These are phyloP conservation scores for Drosophila barbarae DNA, from an alignment of 2,888 invertebrate genomes.

Conservation along the genomic window DNA sequence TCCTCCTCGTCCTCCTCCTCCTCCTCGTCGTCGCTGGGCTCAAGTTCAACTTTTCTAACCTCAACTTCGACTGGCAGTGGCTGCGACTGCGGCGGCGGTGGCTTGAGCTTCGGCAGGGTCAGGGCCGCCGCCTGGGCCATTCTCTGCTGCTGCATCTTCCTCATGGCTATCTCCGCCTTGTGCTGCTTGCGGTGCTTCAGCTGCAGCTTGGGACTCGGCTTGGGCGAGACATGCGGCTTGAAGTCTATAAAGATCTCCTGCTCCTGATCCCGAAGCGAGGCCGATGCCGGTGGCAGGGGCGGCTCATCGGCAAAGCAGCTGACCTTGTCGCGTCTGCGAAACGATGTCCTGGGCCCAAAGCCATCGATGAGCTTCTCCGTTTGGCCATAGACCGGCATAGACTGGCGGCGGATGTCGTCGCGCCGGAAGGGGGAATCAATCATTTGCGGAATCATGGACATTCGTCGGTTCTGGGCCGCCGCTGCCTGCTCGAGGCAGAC, in stretches of 20 bases:
- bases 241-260: slow-evolving; percentile 93
- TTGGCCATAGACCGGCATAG: slow-evolving; percentile 75
- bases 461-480: slow-evolving; percentile 56
- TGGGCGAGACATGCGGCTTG: slow-evolving; percentile 87
- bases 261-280: slow-evolving; percentile 80
- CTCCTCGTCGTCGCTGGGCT: slow-evolving; percentile 53
- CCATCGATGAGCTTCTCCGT: slow-evolving; percentile 73
- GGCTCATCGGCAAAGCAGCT: slow-evolving; percentile 51
- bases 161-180: slow-evolving; percentile 78
- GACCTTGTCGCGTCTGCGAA: slow-evolving; percentile 63
- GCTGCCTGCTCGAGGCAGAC: slow-evolving; percentile 49
- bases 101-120: slow-evolving; percentile 59
- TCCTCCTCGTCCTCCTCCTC: slow-evolving; percentile 44
- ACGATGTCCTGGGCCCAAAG: slow-evolving; percentile 67
- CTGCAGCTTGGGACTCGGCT: slow-evolving; percentile 82
- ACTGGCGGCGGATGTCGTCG: slow-evolving; percentile 74
- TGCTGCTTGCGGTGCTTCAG: slow-evolving; percentile 86
- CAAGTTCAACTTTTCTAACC: slow-evolving; percentile 55
- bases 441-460: slow-evolving; percentile 68
- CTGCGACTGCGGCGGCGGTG: slow-evolving; percentile 21
- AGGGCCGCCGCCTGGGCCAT: slow-evolving; percentile 72
- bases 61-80: slow-evolving; percentile 51
- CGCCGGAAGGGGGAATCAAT: slow-evolving; percentile 69
- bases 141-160: slow-evolving; percentile 82
- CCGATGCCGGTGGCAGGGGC: background rate